These are phyloP conservation scores for Tokudaia tokunoshimensis DNA, from an alignment of 2,797 vertebrate genomes.

Conservation along the genomic window DNA sequence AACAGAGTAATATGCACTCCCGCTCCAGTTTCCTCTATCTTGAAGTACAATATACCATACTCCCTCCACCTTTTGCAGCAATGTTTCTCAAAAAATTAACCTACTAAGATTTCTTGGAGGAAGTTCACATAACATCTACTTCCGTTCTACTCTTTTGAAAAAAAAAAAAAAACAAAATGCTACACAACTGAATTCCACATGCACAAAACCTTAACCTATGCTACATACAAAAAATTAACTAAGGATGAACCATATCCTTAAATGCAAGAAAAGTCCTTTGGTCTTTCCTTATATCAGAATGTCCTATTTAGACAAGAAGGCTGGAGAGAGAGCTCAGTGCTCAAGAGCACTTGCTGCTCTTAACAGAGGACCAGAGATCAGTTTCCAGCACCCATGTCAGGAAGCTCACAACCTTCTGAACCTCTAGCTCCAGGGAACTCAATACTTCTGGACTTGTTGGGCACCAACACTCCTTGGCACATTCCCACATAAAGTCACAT, in stretches of 20 bases:
- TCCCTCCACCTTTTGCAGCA: background rate
- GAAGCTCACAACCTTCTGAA: background rate
- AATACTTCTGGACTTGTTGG: background rate
- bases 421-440: background rate
- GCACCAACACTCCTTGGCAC: background rate
- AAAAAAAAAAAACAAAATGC: background rate
- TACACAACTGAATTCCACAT: background rate
- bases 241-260: background rate
- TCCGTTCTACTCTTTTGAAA: conserved; percentile 2
- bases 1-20: background rate
- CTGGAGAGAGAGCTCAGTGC: background rate
- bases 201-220: background rate
- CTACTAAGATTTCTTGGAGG: background rate
- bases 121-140: background rate
- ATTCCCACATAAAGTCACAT: background rate
- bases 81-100: conserved; percentile 43
- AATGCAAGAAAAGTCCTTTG: background rate
- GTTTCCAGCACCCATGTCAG: background rate
- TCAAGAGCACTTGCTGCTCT: background rate
- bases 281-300: background rate
- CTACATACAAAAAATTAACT: background rate
- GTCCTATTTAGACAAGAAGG: background rate
- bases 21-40: conserved; percentile 12
- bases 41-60: background rate
- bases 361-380: background rate